phyloP scores from a whole-genome alignment of 2,797 vertebrate species.

The Poecilia velifera region DNA sequence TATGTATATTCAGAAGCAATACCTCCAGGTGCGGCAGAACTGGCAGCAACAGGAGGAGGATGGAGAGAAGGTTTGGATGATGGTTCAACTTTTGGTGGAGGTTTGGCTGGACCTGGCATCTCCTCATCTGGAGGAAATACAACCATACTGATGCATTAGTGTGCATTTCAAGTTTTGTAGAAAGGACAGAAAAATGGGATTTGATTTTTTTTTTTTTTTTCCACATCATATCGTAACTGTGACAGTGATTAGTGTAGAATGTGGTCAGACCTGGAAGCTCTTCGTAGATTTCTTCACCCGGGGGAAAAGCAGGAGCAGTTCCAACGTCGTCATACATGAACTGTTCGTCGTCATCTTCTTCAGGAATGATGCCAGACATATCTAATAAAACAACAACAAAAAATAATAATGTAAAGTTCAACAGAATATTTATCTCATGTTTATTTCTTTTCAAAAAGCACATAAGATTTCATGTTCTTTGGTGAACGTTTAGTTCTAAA shows the following conservation, averaged over 20 bases:
- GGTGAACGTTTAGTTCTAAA: neutral
- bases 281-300: constrained; percentile 93
- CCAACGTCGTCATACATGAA: constrained; percentile 89
- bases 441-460: neutral
- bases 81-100: constrained; percentile 62
- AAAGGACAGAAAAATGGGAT: neutral
- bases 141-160: neutral
- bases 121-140: constrained; percentile 83
- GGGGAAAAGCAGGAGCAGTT: constrained; percentile 25
- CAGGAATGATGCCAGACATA: constrained; percentile 86
- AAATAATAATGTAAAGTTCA: neutral
- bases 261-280: constrained; percentile 88
- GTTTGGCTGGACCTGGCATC: constrained; percentile 48
- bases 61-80: constrained; percentile 77
- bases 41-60: constrained; percentile 51
- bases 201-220: too few species aligned
- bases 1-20: neutral
- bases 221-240: neutral
- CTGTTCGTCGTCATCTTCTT: constrained; percentile 83
- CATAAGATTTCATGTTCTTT: neutral
- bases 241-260: neutral
- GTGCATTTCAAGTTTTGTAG: neutral
- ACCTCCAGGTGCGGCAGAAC: neutral
- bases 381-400: constrained; percentile 71
- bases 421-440: neutral